Evolutionary conservation across 2,113 vertebrate species (phyloP).

Genomic region (Microtus pennsylvanicus): DNA sequence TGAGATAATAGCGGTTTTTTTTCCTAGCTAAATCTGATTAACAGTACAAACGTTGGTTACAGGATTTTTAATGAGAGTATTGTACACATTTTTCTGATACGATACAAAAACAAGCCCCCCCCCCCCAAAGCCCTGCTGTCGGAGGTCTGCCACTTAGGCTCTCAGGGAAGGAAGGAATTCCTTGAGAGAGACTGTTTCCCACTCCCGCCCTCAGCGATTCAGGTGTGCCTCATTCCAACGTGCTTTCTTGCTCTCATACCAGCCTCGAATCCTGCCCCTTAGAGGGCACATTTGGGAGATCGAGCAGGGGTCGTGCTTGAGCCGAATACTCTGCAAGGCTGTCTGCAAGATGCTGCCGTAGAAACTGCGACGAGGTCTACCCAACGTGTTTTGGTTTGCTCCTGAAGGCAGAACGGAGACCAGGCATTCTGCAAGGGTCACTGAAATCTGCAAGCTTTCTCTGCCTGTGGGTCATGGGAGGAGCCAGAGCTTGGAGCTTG

Average conservation of each 20-base stretch:
- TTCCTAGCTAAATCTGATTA: background rate
- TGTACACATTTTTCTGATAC: conserved; percentile 12
- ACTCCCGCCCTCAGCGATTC: conserved; percentile 64
- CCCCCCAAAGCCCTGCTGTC: background rate
- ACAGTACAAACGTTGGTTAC: background rate
- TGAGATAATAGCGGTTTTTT: conserved; percentile 12
- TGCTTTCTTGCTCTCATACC: conserved; percentile 61
- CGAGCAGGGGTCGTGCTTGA: background rate
- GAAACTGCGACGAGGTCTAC: background rate
- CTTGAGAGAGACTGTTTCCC: conserved; percentile 47
- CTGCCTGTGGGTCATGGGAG: background rate
- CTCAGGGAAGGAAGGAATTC: conserved; percentile 23
- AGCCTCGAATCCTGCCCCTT: conserved; percentile 22
- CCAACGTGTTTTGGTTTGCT: conserved; percentile 41
- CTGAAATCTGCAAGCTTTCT: conserved; percentile 63
- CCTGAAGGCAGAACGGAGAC: conserved; percentile 41
- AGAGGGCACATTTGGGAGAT: conserved; percentile 4
- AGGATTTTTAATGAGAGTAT: background rate
- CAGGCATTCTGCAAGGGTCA: conserved; percentile 61
- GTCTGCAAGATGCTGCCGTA: background rate
- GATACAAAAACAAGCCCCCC: conserved; percentile 19
- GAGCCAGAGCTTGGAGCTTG: conserved; percentile 32
- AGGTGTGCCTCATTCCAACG: conserved; percentile 61
- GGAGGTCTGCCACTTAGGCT: conserved; percentile 2
- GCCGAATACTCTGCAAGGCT: conserved; percentile 47